Conservation (phyloP, 2,113 vertebrate genomes). For the Gambusia holbrooki region DNA sequence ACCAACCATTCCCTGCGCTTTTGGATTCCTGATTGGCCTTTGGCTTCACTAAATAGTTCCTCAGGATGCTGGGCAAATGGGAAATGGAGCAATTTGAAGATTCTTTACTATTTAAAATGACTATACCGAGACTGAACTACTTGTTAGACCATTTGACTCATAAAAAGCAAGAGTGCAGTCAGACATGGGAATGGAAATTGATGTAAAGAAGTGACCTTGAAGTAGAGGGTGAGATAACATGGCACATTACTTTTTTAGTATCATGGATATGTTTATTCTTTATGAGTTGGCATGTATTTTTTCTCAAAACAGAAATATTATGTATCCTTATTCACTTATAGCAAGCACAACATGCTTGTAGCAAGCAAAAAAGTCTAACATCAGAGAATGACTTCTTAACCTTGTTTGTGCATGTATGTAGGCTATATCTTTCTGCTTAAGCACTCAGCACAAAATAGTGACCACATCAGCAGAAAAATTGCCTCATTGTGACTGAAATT, state of each 20-base stretch:
- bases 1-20: conserved; percentile 40
- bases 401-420: not conserved
- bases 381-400: conserved; percentile 41
- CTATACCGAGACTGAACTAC: conserved; percentile 22
- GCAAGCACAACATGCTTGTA: too few species aligned
- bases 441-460: not conserved
- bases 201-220: too few species aligned
- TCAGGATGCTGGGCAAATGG: conserved; percentile 37
- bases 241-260: too few species aligned
- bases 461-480: conserved; percentile 55
- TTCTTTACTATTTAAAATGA: conserved; percentile 46
- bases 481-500: conserved; percentile 18
- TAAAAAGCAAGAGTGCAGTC: conserved; percentile 31
- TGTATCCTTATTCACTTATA: too few species aligned
- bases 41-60: conserved; percentile 48
- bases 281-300: too few species aligned
- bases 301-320: too few species aligned
- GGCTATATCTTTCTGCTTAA: not conserved
- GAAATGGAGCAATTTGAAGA: conserved; percentile 63
- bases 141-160: conserved; percentile 37
- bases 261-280: too few species aligned
- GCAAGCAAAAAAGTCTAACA: conserved; percentile 10
- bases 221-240: too few species aligned
- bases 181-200: too few species aligned
- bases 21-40: conserved; percentile 59